These are phyloP conservation scores for Cremastobaeus sp. DNA, from an alignment of 2,888 invertebrate species.

Conservation along the genomic window DNA sequence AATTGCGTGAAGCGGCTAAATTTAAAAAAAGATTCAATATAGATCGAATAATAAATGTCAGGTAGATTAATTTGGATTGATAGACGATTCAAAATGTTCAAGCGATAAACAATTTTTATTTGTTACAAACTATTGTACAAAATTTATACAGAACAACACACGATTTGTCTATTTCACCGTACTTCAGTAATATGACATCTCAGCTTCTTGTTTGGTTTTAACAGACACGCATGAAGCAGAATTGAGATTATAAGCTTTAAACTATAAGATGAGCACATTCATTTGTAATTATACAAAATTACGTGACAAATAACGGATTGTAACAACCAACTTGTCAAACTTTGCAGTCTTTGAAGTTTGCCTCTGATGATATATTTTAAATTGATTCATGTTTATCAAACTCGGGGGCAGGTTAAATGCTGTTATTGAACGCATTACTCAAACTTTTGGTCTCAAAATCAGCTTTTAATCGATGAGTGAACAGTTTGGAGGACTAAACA, in stretches of 20 bases:
- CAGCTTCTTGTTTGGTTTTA: slow-evolving; percentile 69
- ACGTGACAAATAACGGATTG: slow-evolving; percentile 71
- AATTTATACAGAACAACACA: slow-evolving; percentile 79
- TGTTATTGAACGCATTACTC: slow-evolving; percentile 30
- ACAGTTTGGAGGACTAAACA: background rate
- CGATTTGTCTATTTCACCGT: slow-evolving; percentile 75
- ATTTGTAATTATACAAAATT: slow-evolving; percentile 72
- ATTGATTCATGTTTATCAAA: slow-evolving; percentile 29
- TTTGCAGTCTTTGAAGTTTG: slow-evolving; percentile 45
- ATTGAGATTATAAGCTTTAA: slow-evolving; percentile 60
- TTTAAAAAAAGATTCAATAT: background rate
- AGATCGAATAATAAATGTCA: background rate
- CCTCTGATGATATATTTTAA: slow-evolving; percentile 25
- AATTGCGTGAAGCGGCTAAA: too few relatives aligned
- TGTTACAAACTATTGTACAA: slow-evolving; percentile 83
- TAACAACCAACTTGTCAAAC: slow-evolving; percentile 67
- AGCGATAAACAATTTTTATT: slow-evolving; percentile 80
- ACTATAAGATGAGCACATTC: slow-evolving; percentile 71
- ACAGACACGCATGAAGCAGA: slow-evolving; percentile 70
- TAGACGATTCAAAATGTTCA: slow-evolving; percentile 64
- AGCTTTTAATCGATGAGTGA: slow-evolving; percentile 7
- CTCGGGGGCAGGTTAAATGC: slow-evolving; percentile 49
- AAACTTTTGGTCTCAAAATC: slow-evolving; percentile 33
- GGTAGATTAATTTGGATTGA: background rate
- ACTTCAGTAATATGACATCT: slow-evolving; percentile 63